Evolutionary conservation across 2,113 vertebrate genomes (phyloP), one percentile per base, ranked within the genome.

Genomic region (Oryzias woworae): DNA sequence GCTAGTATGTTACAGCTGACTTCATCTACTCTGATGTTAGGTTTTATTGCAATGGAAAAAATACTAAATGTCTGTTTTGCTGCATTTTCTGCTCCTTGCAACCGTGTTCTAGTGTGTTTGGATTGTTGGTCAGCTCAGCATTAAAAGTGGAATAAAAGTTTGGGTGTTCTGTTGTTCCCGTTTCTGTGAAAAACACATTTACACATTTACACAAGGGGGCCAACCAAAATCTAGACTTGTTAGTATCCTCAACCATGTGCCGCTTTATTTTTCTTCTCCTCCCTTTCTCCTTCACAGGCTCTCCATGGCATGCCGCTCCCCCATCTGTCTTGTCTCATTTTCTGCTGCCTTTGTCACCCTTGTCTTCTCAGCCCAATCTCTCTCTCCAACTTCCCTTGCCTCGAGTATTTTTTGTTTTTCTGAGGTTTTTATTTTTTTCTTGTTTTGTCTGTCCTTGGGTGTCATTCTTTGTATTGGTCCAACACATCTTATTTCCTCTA

Each of bases 81-180:
- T 65, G 56, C 64, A 66, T 51, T 69, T 49, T 59, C 74, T 53
- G 59, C 63, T 57, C 58, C 23, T n/a, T 6, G 42, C n/a, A 16
- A 58, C 69, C 62, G 55, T 47, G 23, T 63, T 67, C 58, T 52
- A 65, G 66, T 7, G 4, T 26, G 42, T 16, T 5, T 14, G 41
- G 62, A 54, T 47, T 56, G 47, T n/a, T 17, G 65, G 53, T 69
- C 62, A 62, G 43, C 26, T 53, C 49, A 58, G 53, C 44, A 51
- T 36, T 69, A 69, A 75, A 68, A 69, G 63, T 55, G 61, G 82
- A 60, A 54, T 85, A 69, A 79, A 62, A 65, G 75, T 62, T 67
- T 52, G 73, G 48, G 61, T 18, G 41, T 36, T n/a, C 14, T 10
- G 15, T 2, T 18, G 3, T 1, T n/a, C 18, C 18, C 4, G 44